phyloP scores from a whole-genome alignment of 2,888 invertebrate species.

The Parnassius smintheus region DNA sequence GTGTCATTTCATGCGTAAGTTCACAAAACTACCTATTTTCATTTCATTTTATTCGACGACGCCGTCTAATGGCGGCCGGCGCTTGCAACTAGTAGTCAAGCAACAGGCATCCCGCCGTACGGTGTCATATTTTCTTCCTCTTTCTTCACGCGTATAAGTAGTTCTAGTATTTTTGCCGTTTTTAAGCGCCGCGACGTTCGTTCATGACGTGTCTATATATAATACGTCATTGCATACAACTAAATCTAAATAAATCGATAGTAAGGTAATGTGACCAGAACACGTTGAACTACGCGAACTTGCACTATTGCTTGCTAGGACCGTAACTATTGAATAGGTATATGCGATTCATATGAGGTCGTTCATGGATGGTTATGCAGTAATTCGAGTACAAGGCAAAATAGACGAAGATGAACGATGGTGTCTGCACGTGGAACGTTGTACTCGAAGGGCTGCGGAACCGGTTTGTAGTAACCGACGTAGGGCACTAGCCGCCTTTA shows the following conservation, averaged over 20 bases:
- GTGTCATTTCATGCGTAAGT: too few relatives aligned
- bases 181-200: too few relatives aligned
- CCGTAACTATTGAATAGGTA: conserved; percentile 28
- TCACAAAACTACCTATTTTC: too few relatives aligned
- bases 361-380: conserved; percentile 35
- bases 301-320: conserved; percentile 8
- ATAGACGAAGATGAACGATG: conserved; percentile 73
- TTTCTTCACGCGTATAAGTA: too few relatives aligned
- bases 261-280: conserved; percentile 39
- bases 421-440: conserved; percentile 63
- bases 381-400: conserved; percentile 49
- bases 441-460: conserved; percentile 49
- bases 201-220: too few relatives aligned
- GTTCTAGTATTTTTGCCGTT: too few relatives aligned
- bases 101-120: too few relatives aligned
- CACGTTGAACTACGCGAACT: conserved; percentile 30
- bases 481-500: conserved; percentile 59
- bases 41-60: too few relatives aligned
- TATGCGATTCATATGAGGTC: conserved; percentile 30
- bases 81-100: too few relatives aligned
- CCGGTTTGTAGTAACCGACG: conserved; percentile 70
- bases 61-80: too few relatives aligned
- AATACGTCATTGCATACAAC: too few relatives aligned
- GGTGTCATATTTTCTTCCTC: too few relatives aligned
- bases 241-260: conserved; percentile 41